Base-by-base conservation (phyloP, 2,113 vertebrate species). In the Passer montanus region DNA sequence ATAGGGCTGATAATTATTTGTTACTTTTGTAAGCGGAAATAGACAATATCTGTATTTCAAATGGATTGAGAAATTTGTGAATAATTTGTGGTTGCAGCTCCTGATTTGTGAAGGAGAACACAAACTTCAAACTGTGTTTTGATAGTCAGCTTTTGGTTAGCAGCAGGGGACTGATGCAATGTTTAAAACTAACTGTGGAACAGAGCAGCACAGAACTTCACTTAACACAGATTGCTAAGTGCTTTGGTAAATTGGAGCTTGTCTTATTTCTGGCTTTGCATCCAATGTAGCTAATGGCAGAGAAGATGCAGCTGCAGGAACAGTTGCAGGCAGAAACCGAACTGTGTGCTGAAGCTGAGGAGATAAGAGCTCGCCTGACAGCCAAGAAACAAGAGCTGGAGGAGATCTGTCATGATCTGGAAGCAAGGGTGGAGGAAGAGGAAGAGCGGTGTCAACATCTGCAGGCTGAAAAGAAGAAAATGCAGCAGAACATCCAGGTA, bases 241-340 rank as follows among this genome's bases (percentile, higher is more conserved):
- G 52, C 19, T 86, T 75, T 70, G 72, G 37, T 89, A 67, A 84
- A 56, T 43, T 77, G n/a, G 62, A 79, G 24, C 20, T 84, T 72
- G 64, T 62, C 60, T 96, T 68, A 74, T 49, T 83, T 91, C 39
- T 91, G 83, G 4, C 3, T 19, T 13, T 88, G 26, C 67, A 37
- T 90, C 73, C 69, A 33, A 59, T 64, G 28, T 70, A 99, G 99
- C 95, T 99, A 50, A 94, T 95, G 91, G 97, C 98, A 2, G 99
- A 99, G 98, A 99, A 99, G 97, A 49, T 98, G 97, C 99, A 99
- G 83, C 98, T 99, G 50, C 99, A 99, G 97, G 99, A 99, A 97
- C 99, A 99, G 97, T 98, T 99, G 39, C 99, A 99, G 97, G 99
- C 99, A 1, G 99, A 99, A 95, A 99, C 99, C 0, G 99, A 99